A percentile compares a stretch with the other conserved stretches of the same genome.
Evolutionary conservation across 2,113 vertebrate genomes (phyloP).

Genomic region (Lycaon pictus): DNA sequence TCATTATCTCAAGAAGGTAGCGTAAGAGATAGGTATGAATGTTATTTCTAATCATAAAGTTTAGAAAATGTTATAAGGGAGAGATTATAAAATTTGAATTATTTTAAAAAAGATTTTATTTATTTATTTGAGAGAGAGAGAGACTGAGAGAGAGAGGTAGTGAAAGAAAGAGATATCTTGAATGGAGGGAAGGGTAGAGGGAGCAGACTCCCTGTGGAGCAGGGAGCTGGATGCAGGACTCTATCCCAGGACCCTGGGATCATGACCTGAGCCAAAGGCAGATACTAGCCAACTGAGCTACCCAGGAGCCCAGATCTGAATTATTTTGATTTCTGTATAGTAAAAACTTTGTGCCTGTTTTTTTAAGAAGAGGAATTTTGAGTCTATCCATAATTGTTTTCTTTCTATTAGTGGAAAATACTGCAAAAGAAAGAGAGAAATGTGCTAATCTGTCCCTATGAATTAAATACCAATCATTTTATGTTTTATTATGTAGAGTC

Average conservation of each 20-base stretch:
- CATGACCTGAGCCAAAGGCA: too few species aligned
- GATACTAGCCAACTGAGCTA: too few species aligned
- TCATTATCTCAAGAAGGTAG: background rate
- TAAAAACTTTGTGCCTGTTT: background rate
- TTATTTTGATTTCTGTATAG: background rate
- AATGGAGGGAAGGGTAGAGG: too few species aligned
- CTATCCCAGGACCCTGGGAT: too few species aligned
- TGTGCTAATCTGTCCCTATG: background rate
- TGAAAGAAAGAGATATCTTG: too few species aligned
- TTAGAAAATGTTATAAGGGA: background rate
- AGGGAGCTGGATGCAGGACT: too few species aligned
- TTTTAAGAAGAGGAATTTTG: background rate
- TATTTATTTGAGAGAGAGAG: too few species aligned
- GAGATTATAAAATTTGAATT: background rate
- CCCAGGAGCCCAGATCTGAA: too few species aligned
- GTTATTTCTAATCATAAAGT: background rate
- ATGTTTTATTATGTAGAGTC: background rate
- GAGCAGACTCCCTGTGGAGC: too few species aligned
- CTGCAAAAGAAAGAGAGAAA: conserved; percentile 18
- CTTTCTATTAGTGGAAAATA: conserved; percentile 41
- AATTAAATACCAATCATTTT: background rate
- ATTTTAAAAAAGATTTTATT: too few species aligned
- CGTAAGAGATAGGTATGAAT: background rate
- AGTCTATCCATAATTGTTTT: background rate
- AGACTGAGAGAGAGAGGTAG: too few species aligned